A percentile compares a stretch with the other conserved stretches of the same genome.
Conservation (phyloP, 92 coral and sea anemone species). For the Montipora capitata region DNA sequence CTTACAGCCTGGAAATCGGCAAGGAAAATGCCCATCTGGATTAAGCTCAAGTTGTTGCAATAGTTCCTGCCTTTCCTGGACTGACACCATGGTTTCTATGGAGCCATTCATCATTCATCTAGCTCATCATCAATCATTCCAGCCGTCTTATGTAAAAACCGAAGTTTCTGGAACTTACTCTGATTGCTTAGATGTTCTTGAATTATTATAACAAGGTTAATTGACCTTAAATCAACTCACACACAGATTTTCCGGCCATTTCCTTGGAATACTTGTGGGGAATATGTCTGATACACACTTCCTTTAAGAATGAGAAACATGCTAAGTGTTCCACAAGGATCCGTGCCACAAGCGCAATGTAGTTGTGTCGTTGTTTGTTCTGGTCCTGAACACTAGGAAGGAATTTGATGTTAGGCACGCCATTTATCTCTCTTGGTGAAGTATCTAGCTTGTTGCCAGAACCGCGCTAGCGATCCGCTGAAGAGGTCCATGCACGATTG, state of each 20-base stretch:
- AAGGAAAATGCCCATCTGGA: slow-evolving; percentile 77
- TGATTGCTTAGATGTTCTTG: slow-evolving; percentile 11
- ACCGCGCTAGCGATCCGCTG: too few species aligned
- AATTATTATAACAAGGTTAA: slow-evolving; percentile 1
- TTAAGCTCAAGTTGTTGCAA: slow-evolving; percentile 49
- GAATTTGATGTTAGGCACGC: slow-evolving; percentile 39
- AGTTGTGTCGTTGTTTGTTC: slow-evolving; percentile 60
- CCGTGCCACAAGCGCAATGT: slow-evolving; percentile 64
- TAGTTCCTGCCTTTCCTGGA: slow-evolving; percentile 46
- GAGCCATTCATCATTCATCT: slow-evolving; percentile 20
- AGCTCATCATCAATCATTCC: slow-evolving; percentile 51
- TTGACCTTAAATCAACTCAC: slow-evolving; percentile 25
- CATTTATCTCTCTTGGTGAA: slow-evolving; percentile 29
- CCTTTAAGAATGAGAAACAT: slow-evolving; percentile 29
- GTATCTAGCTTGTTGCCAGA: slow-evolving; percentile 50
- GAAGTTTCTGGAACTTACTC: slow-evolving; percentile 20
- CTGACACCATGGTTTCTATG: slow-evolving; percentile 42
- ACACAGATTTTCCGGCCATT: slow-evolving; percentile 34
- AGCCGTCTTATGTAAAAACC: slow-evolving; percentile 50
- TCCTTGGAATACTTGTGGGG: slow-evolving; percentile 71
- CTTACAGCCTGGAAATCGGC: slow-evolving; percentile 71
- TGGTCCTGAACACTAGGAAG: slow-evolving; percentile 68
- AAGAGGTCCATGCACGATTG: too few species aligned
- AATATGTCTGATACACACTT: slow-evolving; percentile 63
- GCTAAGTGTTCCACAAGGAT: slow-evolving; percentile 69